These are phyloP conservation scores for Hirundichthys speculiger DNA, from an alignment of 2,113 vertebrate genomes.

Conservation along the genomic window DNA sequence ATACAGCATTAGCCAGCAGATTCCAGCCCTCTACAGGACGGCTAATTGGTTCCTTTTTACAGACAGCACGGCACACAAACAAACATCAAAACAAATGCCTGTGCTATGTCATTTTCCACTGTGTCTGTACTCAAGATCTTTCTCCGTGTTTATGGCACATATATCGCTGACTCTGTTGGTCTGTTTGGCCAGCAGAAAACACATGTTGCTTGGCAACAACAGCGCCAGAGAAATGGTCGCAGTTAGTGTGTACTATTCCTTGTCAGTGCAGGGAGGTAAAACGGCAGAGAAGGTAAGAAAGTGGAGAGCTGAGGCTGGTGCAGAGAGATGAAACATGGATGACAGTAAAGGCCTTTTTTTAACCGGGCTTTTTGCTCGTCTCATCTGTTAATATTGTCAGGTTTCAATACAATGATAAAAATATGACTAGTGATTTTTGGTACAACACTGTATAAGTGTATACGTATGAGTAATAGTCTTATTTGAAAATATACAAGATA, in stretches of 20 bases:
- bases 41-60: conserved; percentile 38
- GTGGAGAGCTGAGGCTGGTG: neutral
- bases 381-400: too few species aligned
- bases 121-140: neutral
- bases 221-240: conserved; percentile 27
- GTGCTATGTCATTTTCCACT: conserved; percentile 14
- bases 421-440: too few species aligned
- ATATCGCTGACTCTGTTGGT: conserved; percentile 20
- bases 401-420: too few species aligned
- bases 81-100: conserved; percentile 30
- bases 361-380: too few species aligned
- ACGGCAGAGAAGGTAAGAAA: neutral
- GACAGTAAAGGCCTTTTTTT: too few species aligned
- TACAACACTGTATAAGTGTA: too few species aligned
- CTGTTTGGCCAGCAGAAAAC: conserved; percentile 61
- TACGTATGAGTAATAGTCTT: too few species aligned
- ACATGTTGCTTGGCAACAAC: conserved; percentile 76
- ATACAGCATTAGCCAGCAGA: conserved; percentile 61
- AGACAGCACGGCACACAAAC: conserved; percentile 32
- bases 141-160: conserved; percentile 13
- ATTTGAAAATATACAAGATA: too few species aligned
- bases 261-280: conserved; percentile 13
- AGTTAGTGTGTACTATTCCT: conserved; percentile 25
- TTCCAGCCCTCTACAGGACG: conserved; percentile 47
- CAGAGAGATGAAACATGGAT: too few species aligned